A percentile compares a stretch with the other conserved stretches of the same genome.
phyloP scores from a whole-genome alignment of 2,113 vertebrate species.

The Solenodon paradoxus region DNA sequence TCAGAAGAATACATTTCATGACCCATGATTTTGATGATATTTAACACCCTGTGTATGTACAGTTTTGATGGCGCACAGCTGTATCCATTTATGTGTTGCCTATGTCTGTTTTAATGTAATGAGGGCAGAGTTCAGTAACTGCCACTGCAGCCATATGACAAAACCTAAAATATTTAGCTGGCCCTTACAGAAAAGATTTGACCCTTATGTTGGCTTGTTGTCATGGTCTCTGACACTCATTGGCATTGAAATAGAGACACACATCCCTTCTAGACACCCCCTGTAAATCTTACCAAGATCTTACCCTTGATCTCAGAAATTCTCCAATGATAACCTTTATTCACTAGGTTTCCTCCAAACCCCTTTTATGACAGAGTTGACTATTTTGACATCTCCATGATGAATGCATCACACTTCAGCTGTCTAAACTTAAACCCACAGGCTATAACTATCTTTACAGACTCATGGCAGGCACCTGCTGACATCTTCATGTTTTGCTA shows the following conservation, averaged over 20 bases:
- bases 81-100: not conserved
- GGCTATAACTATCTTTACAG: not conserved
- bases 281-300: not conserved
- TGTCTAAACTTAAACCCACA: not conserved
- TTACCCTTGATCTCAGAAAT: not conserved
- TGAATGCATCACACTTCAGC: not conserved
- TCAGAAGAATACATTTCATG: not conserved
- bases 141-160: not conserved
- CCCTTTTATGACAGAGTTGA: not conserved
- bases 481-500: not conserved
- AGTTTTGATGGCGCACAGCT: not conserved
- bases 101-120: not conserved
- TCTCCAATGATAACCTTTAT: not conserved
- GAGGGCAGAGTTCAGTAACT: not conserved
- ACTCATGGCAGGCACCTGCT: not conserved
- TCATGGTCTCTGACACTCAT: not conserved
- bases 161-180: not conserved
- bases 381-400: not conserved
- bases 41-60: not conserved
- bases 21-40: not conserved
- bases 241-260: not conserved
- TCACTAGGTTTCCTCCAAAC: no score
- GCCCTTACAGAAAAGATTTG: not conserved
- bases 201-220: not conserved
- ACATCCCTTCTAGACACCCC: not conserved